Base-by-base conservation (phyloP, 2,113 vertebrate genomes). In the Tor tambroides region DNA sequence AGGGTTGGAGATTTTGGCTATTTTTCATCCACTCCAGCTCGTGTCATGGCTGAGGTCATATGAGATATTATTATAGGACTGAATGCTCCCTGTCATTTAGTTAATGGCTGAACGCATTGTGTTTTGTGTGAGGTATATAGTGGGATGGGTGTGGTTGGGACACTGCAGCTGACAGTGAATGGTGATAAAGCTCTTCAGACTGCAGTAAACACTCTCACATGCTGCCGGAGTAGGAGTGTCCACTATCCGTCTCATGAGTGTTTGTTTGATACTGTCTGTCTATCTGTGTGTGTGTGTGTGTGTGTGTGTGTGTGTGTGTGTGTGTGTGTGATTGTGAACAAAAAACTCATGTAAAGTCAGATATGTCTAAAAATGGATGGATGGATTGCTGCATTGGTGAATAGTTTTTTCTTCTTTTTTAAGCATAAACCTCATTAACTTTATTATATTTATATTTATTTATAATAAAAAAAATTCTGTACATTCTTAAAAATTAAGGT, bases 161-260 rank as follows among this genome's bases (percentile, higher is more conserved):
- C 80, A 77, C 84, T 9, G 38, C 87, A 85, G 80, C 72, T 82
- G 89, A 87, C 81, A 71, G 51, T 87, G 83, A 88, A 87, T 83
- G 74, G 74, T 87, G 76, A 82, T 87, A 83, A 76, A 90, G 85
- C 82, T 72, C 88, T 90, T 88, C 87, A 90, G 69, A 87, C 69
- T 77, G 85, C 87, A 82, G 77, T 88, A 90, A 84, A 85, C 91
- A 85, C 87, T 85, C 83, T 74, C 78, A 80, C 78, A 89, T 85
- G 94, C 91, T 89, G 17, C 92, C 89, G 87, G 90, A 92, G 78
- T 46, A 80, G 76, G 86, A 90, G 86, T 82, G 84, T 85, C 74
- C 35, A 61, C 80, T 87, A 76, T 78, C 61, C 43, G 12, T 84
- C 88, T 69, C 88, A 78, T 89, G 82, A 83, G 46, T 87, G 83